These are phyloP conservation scores for Hypomesus transpacificus DNA, from an alignment of 2,113 vertebrate genomes.

Conservation along the genomic window DNA sequence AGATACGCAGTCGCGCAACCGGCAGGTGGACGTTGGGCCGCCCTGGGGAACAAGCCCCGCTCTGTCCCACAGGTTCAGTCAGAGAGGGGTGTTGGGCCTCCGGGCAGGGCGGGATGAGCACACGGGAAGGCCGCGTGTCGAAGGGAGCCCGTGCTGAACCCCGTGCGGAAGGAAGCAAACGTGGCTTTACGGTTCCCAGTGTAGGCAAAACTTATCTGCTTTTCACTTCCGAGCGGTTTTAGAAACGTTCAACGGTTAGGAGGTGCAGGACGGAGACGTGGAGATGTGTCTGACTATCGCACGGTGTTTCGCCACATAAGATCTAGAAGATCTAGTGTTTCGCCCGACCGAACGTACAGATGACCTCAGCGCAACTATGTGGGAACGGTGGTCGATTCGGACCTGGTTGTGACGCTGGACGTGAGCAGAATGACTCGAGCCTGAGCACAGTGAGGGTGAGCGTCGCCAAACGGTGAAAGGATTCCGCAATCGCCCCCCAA, in stretches of 20 bases:
- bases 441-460: background rate
- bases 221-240: conserved; percentile 23
- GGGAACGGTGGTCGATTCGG: conserved; percentile 6
- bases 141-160: conserved; percentile 30
- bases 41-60: no score
- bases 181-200: conserved; percentile 37
- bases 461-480: conserved; percentile 29
- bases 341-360: conserved; percentile 40
- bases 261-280: conserved; percentile 26
- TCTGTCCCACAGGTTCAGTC: no score
- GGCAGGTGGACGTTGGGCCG: no score
- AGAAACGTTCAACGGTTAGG: conserved; percentile 20
- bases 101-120: no score
- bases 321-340: conserved; percentile 17
- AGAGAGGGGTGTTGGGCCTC: no score
- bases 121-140: background rate
- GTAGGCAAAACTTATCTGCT: conserved; percentile 30
- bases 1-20: no score
- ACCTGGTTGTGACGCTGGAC: background rate
- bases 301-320: background rate
- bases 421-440: background rate
- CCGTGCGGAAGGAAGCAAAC: conserved; percentile 43
- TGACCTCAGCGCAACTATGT: conserved; percentile 42
- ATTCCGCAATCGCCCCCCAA: conserved; percentile 23
- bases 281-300: conserved; percentile 34